Conservation (phyloP, 2,113 vertebrate genomes). For the Pygoscelis adeliae region DNA sequence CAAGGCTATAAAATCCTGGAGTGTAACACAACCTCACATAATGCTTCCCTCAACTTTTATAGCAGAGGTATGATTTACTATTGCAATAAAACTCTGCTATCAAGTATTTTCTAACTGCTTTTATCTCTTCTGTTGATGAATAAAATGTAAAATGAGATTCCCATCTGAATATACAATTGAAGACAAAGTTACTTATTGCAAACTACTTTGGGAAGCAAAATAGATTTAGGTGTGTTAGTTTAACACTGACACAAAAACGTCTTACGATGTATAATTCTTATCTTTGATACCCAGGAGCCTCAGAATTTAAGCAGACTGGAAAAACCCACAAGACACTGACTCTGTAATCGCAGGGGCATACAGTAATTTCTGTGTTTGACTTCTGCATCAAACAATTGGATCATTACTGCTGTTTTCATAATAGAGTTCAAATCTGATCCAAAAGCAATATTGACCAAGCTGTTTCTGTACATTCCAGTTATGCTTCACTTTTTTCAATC, state of each 20-base stretch:
- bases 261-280: not conserved
- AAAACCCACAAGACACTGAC: not conserved
- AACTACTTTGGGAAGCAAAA: conserved; percentile 39
- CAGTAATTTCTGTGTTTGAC: not conserved
- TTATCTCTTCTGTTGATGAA: conserved; percentile 56
- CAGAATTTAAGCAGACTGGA: not conserved
- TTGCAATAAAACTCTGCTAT: conserved; percentile 46
- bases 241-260: not conserved
- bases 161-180: conserved; percentile 45
- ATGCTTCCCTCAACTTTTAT: conserved; percentile 59
- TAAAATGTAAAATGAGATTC: conserved; percentile 53
- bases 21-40: conserved; percentile 63
- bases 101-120: conserved; percentile 42
- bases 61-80: conserved; percentile 59
- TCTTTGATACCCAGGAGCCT: not conserved
- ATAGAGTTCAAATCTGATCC: not conserved
- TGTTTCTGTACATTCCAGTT: not conserved
- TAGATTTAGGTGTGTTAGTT: conserved; percentile 28
- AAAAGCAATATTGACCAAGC: not conserved
- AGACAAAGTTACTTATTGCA: conserved; percentile 51
- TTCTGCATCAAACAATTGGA: not conserved
- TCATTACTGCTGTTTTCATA: not conserved
- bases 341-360: not conserved
- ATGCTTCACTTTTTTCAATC: not conserved
- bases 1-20: conserved; percentile 54